Evolutionary conservation across 2,113 vertebrate genomes (phyloP).

Genomic region (Ictalurus punctatus): DNA sequence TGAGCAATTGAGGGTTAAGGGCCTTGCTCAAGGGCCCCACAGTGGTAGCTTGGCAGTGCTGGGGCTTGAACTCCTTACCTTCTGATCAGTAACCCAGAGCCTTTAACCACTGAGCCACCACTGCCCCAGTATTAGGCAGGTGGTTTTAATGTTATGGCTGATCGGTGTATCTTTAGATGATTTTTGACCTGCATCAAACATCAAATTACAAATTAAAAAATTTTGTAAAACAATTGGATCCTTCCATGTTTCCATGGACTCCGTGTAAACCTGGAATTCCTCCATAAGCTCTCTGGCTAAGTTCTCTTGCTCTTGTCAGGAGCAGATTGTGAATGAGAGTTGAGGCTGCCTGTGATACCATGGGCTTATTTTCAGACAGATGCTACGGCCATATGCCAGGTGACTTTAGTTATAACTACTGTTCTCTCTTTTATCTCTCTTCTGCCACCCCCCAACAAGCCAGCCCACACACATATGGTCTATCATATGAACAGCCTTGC

Average conservation of each 20-base stretch:
- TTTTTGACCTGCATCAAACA: neutral
- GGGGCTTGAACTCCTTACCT: too few relatives aligned
- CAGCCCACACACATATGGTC: constrained; percentile 2
- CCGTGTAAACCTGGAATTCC: neutral
- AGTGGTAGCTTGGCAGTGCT: too few relatives aligned
- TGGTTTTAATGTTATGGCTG: too few relatives aligned
- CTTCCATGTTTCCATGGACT: neutral
- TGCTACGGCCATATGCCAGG: constrained; percentile 43
- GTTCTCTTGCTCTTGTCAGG: constrained; percentile 52
- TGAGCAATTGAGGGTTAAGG: too few relatives aligned
- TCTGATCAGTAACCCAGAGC: too few relatives aligned
- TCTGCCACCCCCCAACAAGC: neutral
- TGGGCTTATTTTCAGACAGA: constrained; percentile 25
- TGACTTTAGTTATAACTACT: constrained; percentile 20
- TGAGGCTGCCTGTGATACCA: constrained; percentile 19
- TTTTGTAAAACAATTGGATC: neutral
- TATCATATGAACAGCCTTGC: neutral
- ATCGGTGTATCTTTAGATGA: neutral
- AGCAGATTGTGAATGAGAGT: constrained; percentile 71
- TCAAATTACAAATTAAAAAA: neutral
- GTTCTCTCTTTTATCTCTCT: neutral
- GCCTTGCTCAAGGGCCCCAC: too few relatives aligned
- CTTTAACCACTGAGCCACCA: too few relatives aligned
- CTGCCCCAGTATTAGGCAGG: too few relatives aligned
- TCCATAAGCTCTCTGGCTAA: neutral